Evolutionary conservation across 2,113 vertebrate genomes (phyloP).

Genomic region (Ahaetulla prasina): DNA sequence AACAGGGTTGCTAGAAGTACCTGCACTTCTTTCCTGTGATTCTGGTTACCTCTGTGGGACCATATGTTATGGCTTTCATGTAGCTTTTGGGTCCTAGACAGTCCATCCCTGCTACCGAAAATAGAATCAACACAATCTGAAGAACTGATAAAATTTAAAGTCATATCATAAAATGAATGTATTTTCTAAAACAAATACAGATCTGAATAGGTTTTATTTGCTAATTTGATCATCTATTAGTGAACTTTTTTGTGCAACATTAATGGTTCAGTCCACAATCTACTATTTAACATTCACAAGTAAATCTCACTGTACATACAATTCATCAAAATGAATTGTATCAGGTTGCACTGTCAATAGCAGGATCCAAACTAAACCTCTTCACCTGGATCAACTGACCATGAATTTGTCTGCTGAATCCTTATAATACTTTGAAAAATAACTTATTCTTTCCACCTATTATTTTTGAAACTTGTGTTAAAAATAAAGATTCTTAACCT

Average conservation of each 20-base stretch:
- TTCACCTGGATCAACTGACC: not conserved
- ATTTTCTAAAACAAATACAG: not conserved
- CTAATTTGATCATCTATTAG: not conserved
- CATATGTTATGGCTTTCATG: not conserved
- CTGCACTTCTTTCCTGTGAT: not conserved
- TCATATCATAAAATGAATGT: not conserved
- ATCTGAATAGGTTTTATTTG: not conserved
- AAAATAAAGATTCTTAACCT: not conserved
- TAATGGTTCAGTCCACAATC: not conserved
- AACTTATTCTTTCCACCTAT: not conserved
- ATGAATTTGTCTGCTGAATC: not conserved
- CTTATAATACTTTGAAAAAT: not conserved
- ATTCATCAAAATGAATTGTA: not conserved
- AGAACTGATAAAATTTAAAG: not conserved
- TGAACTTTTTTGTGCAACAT: not conserved
- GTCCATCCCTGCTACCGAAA: not conserved
- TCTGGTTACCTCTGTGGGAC: not conserved
- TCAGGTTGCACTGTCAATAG: not conserved
- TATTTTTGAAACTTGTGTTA: not conserved
- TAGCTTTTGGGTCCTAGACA: not conserved
- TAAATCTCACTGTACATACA: not conserved
- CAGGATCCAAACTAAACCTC: not conserved
- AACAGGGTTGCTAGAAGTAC: not conserved
- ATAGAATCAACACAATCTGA: not conserved
- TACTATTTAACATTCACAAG: not conserved